Base-by-base conservation (phyloP, 2,797 vertebrate species). In the Sylvilagus floridanus region DNA sequence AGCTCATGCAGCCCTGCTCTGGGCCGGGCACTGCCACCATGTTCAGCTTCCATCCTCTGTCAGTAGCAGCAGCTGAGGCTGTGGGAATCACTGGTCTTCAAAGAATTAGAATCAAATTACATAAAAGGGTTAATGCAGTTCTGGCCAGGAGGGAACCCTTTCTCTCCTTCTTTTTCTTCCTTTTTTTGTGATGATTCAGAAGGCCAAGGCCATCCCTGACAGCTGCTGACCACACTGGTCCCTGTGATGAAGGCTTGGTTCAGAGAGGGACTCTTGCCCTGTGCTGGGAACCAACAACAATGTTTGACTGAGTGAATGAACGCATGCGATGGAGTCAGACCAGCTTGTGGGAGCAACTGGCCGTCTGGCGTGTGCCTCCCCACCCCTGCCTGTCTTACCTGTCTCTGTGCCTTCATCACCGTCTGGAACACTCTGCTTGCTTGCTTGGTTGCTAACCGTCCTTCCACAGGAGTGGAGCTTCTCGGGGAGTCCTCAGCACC, bases 31-130 rank as follows among this genome's bases (percentile, higher is more conserved):
- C 47, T 6, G 24, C 30, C 42, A 0, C 16, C 16, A 12, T 12
- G 47, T 60, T 9, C 4, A 1, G n/a, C 0, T 0, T 19, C 5
- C 0, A 0, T 4, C 19, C 32, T 52, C 37, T 4, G 17, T 16
- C 76, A 4, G 0, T 21, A 11, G 21, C 54, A 30, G 82, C 52
- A 26, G 42, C 65, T 10, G 52, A 50, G 60, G 71, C 4, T 4
- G n/a, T 24, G 66, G 52, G 57, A 47, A 71, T 73, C n/a, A 4
- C 57, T 21, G 42, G 11, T 60, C 37, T 82, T 92, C 52, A 65
- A 69, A 78, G 66, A 93, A 75, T 19, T 35, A 65, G 19, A 79
- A 35, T 68, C 42, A 77, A 68, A 32, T 83, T 32, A 63, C 83
- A 85, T 72, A 54, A 50, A 77, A 92, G 37, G 50, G 50, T 52